Percentiles rank a stretch among this genome's conserved stretches.
These are phyloP conservation scores for Cephalopholis sonnerati DNA, from an alignment of 2,113 vertebrate genomes.

Conservation along the genomic window DNA sequence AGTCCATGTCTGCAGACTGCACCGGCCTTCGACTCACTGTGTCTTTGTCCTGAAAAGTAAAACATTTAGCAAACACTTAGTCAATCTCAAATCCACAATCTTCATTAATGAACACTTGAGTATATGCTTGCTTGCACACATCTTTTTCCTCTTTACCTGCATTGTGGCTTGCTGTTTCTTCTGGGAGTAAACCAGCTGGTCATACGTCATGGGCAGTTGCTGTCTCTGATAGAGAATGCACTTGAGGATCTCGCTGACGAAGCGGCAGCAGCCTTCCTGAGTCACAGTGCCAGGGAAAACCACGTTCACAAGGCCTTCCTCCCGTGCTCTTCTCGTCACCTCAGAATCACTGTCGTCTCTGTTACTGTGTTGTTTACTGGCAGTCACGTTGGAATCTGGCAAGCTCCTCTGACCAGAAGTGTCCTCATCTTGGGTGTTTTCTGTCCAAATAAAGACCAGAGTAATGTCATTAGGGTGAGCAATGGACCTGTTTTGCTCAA, in stretches of 20 bases:
- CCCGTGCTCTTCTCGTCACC: slow-evolving; percentile 68
- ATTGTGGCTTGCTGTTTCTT: slow-evolving; percentile 76
- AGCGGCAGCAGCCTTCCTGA: slow-evolving; percentile 90
- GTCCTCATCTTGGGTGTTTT: slow-evolving; percentile 11
- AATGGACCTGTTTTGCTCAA: background rate
- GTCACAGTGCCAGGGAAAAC: slow-evolving; percentile 89
- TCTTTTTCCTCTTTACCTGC: slow-evolving; percentile 59
- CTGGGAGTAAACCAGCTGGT: slow-evolving; percentile 90
- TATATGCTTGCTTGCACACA: background rate
- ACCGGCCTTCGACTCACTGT: slow-evolving; percentile 72
- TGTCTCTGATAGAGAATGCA: slow-evolving; percentile 94
- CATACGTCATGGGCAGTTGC: slow-evolving; percentile 95
- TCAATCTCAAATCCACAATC: slow-evolving; percentile 1
- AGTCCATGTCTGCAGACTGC: slow-evolving; percentile 66
- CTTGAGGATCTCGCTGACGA: slow-evolving; percentile 94
- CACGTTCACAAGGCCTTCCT: slow-evolving; percentile 86
- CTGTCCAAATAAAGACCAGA: slow-evolving; percentile 43
- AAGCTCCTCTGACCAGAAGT: slow-evolving; percentile 14
- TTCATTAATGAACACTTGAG: background rate
- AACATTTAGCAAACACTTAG: background rate
- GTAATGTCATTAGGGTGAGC: slow-evolving; percentile 19
- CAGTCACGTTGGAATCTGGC: background rate
- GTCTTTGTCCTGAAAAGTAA: slow-evolving; percentile 81
- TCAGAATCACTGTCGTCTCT: slow-evolving; percentile 64
- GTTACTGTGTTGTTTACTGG: slow-evolving; percentile 20